These are phyloP conservation scores for Pseudolaguvia tuberculata DNA, from an alignment of 2,113 vertebrate species.

Conservation along the genomic window DNA sequence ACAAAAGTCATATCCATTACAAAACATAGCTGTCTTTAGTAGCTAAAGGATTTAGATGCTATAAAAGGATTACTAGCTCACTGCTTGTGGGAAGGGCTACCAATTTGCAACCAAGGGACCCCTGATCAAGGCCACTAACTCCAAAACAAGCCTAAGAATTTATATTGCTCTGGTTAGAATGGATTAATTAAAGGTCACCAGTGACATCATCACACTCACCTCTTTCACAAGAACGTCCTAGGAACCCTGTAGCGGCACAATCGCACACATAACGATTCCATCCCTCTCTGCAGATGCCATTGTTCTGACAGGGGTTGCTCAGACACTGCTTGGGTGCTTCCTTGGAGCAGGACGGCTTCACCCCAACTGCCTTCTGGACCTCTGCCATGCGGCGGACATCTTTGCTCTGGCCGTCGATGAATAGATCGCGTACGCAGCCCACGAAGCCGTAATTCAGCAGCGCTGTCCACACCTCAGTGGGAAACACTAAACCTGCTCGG, in stretches of 20 bases:
- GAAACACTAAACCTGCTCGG: conserved; percentile 87
- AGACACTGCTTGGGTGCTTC: conserved; percentile 93
- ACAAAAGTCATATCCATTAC: too few relatives aligned
- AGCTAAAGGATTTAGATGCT: not conserved
- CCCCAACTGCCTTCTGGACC: conserved; percentile 87
- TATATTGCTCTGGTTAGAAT: not conserved
- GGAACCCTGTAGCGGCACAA: conserved; percentile 91
- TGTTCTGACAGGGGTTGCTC: conserved; percentile 96
- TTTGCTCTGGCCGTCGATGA: conserved; percentile 97
- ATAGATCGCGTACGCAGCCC: conserved; percentile 96
- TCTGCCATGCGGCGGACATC: conserved; percentile 93
- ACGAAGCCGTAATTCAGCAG: conserved; percentile 97
- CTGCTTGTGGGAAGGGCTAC: too few relatives aligned
- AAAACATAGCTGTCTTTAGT: not conserved
- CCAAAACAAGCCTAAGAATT: too few relatives aligned
- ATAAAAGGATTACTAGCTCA: too few relatives aligned
- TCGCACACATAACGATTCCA: conserved; percentile 98
- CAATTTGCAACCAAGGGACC: too few relatives aligned
- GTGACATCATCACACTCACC: conserved; percentile 66
- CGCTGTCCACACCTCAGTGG: conserved; percentile 97
- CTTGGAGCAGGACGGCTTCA: conserved; percentile 93
- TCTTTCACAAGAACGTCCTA: conserved; percentile 93
- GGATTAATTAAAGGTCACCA: not conserved
- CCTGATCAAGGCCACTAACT: too few relatives aligned
- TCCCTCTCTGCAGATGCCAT: conserved; percentile 89